These are phyloP conservation scores for Drosophila kohkoa DNA, from an alignment of 1,140 invertebrate genomes.

Conservation along the genomic window DNA sequence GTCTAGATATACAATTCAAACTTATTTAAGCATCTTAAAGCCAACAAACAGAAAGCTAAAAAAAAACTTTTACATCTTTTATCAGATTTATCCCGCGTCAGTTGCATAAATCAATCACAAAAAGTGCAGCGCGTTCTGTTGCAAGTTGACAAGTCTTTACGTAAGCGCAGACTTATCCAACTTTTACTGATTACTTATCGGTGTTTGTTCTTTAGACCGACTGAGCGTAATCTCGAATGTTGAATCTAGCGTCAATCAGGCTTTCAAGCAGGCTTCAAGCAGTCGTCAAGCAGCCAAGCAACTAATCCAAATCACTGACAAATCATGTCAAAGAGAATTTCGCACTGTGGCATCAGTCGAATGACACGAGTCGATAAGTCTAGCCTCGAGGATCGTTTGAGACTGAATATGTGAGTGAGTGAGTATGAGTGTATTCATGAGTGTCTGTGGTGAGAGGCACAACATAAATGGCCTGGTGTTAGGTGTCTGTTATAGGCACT, in stretches of 20 bases:
- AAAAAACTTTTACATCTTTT: not conserved
- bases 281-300: constrained; percentile 1
- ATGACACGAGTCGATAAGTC: constrained; percentile 38
- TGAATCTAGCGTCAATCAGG: constrained; percentile 30
- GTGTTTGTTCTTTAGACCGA: not conserved
- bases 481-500: constrained; percentile 64
- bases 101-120: constrained; percentile 17
- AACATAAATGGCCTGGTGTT: constrained; percentile 53
- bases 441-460: constrained; percentile 9
- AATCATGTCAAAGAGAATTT: constrained; percentile 48
- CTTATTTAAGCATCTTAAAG: not conserved
- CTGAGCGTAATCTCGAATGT: constrained; percentile 17
- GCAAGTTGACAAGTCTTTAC: constrained; percentile 3
- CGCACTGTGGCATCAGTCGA: constrained; percentile 28
- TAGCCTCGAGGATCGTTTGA: not conserved
- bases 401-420: not conserved
- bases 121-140: not conserved
- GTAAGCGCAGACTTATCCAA: constrained; percentile 9
- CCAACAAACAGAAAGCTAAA: not conserved
- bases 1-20: too few relatives aligned
- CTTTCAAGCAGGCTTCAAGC: constrained; percentile 18
- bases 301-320: constrained; percentile 38
- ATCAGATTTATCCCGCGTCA: not conserved
- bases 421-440: not conserved
- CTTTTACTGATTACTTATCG: constrained; percentile 27